Base-by-base conservation (phyloP, 1,140 invertebrate species). In the Centruroides sculpturatus region DNA sequence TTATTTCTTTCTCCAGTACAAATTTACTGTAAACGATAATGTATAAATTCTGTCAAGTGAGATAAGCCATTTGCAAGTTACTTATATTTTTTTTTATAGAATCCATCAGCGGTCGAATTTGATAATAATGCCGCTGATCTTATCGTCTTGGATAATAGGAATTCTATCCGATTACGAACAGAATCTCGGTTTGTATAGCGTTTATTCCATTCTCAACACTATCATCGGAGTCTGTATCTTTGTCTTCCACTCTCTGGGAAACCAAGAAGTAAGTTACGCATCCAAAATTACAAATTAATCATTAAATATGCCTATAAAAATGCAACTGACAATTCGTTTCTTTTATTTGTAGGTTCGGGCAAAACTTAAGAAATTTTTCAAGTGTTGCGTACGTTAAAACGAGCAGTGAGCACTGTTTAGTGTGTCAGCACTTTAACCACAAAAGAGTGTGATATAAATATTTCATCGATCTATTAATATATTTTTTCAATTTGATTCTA, bases 51-150 rank as follows among this genome's bases (percentile, higher is more conserved):
- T 23, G 23, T 23, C 23, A 23, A 23, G 23, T 23, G 23, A 23
- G 23, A 23, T 23, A 23, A 23, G 23, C 23, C 23, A 23, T 23
- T 23, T 23, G 23, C 23, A 23, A 23, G 2, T 23, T 23, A 23
- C 23, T 23, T 53, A 53, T 6, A 23, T 53, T 23, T 6, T 6
- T 64, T 13, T 59, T 57, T 63, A 55, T 34, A 70, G 66, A 55
- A 67, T 72, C 52, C 70, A 69, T 12, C 71, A 72, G 51, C 59
- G 71, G 11, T 69, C 71, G 0, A 72, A 71, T 51, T 54, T 72
- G 12, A 65, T 72, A 51, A 62, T 72, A 35, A 62, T 72, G 64
- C 69, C 69, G 6, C 47, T 72, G 13, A 68, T 72, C 1, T 67
- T 71, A 41, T 53, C 68, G 1, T 70, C 69, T 49, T 70, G 59